Evolutionary conservation across 2,888 invertebrate genomes (phyloP), one percentile per base, ranked within the genome.

Genomic region (Ochropleura leucogaster): DNA sequence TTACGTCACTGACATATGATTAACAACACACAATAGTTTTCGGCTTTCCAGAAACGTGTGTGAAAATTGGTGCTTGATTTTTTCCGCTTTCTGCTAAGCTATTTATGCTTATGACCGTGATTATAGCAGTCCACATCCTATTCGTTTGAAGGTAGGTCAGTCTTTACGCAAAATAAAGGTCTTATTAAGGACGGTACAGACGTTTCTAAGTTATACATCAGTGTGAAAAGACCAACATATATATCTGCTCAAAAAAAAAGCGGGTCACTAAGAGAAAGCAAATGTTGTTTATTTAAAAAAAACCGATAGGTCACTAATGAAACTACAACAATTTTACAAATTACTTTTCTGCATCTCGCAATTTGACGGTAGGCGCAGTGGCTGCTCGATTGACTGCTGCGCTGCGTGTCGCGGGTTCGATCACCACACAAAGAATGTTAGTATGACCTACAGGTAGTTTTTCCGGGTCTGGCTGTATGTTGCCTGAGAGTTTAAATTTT

Each of bases 1-100:
- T 81, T 77, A 66, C 79, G 77, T 86, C 85, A 79, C 63, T 30
- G 44, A 60, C 55, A 53, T 72, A 60, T 68, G 62, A 63, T 64
- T 72, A 63, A 71, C 42, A 55, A 64, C 55, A 62, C 20, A 68
- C 51, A 64, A 49, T 57, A 30, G 30, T 30, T 30, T 30, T 30
- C 30, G 30, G 42, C 68, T 65, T 59, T 51, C 20, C 20, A 55
- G 53, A 40, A 62, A 40, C 60, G 9, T 42, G 46, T 73, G 9
- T 49, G 55, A n/a, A 57, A 77, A 79, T 57, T 4, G 16, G 49
- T 51, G 14, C 5, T 9, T 64, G 20, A 51, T 49, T 64, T 51
- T 47, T 79, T 49, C 18, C 53, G 49, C n/a, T 74, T 63, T 63
- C 14, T 57, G 14, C 14, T 18, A 46, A 5, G 5, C 14, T 3